Base-by-base conservation (phyloP, 2,888 invertebrate species). In the Diarsia dahlii region DNA sequence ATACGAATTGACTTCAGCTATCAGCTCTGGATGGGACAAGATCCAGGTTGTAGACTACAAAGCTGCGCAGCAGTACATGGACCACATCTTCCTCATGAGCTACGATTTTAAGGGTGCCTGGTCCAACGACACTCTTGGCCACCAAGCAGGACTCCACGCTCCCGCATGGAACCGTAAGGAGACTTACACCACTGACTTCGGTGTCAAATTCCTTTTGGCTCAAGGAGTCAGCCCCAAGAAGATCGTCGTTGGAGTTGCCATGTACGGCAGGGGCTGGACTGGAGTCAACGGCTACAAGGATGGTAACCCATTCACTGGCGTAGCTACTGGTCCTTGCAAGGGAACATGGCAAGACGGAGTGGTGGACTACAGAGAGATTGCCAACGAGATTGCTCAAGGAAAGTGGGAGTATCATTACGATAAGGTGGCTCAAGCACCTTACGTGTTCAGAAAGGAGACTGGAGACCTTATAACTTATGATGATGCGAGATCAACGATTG, bases 281-380 rank as follows among this genome's bases (percentile, higher is more conserved):
- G 96, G 96, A 20, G 96, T 96, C 1, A 89, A 92, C 28, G 91
- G 88, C 1, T 96, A 95, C 84, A 90, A 89, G 62, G 94, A 93
- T 62, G 89, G 91, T 63, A 96, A 93, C 80, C 96, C 96, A 0
- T 96, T 96, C 90, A 96, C 95, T 71, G 96, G 96, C 0, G 93
- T 93, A 56, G 96, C 96, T 1, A 93, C 95, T 48, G 96, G 96
- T 0, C 95, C 96, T 0, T 94, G 94, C 62, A 96, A 96, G 80
- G 96, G 96, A 2, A 95, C 96, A 0, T 96, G 96, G 96, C 96
- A 96, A 77, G 96, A 96, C 9, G 96, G 96, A 15, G 96, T 96
- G 0, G 96, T 96, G 0, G 96, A 96, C 81, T 96, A 96, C 78
- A 94, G 96, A 81, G 95, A 95, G 73, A 95, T 96, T 3, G 96